These are phyloP conservation scores for Pterocles burchelli DNA, from an alignment of 2,113 vertebrate genomes.

Conservation along the genomic window DNA sequence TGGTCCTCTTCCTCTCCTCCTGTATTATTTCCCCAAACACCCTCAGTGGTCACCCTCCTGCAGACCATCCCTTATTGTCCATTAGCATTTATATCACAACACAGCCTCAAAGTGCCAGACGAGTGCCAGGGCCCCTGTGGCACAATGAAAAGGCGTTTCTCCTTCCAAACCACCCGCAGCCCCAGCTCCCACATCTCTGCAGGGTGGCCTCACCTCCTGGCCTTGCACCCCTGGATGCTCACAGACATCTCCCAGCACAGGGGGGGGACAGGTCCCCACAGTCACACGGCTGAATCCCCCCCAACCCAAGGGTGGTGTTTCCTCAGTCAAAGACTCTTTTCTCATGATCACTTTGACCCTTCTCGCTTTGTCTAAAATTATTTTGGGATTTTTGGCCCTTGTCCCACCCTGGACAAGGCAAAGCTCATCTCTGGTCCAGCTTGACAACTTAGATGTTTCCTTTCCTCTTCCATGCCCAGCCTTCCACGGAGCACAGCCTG, in stretches of 20 bases:
- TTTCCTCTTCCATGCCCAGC: background rate
- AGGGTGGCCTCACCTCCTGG: background rate
- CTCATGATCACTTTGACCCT: background rate
- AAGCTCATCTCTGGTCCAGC: background rate
- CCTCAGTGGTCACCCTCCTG: background rate
- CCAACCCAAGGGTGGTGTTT: background rate
- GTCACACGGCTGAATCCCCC: background rate
- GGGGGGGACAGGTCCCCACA: background rate
- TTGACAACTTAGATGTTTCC: background rate
- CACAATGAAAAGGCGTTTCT: background rate
- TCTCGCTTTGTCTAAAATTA: background rate
- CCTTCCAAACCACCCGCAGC: background rate
- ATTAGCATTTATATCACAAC: background rate
- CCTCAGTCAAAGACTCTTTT: background rate
- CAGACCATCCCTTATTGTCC: background rate
- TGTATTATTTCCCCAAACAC: background rate
- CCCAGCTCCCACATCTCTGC: background rate
- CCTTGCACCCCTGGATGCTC: background rate
- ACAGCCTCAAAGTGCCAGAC: background rate
- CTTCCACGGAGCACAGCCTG: background rate
- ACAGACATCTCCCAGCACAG: background rate
- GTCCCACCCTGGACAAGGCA: background rate
- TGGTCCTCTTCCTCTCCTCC: background rate
- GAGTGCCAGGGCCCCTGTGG: background rate
- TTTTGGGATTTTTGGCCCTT: background rate